Evolutionary conservation across 2,113 vertebrate genomes (phyloP).

Genomic region (Xiphorhynchus elegans): DNA sequence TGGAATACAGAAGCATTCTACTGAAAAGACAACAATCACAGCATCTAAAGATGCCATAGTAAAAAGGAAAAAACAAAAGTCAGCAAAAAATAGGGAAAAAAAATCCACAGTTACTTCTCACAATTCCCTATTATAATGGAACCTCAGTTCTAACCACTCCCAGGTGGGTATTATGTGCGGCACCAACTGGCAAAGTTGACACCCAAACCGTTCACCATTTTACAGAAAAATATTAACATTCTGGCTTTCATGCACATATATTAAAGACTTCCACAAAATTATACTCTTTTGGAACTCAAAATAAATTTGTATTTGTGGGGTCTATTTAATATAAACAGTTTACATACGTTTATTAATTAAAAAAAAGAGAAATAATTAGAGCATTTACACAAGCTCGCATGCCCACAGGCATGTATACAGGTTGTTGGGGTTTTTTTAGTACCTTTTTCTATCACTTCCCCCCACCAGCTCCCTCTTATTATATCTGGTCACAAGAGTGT

Average conservation of each 20-base stretch:
- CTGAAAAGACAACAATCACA: neutral
- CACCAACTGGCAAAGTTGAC: neutral
- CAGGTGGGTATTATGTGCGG: neutral
- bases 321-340: neutral
- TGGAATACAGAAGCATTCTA: neutral
- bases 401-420: neutral
- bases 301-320: neutral
- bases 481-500: neutral
- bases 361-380: neutral
- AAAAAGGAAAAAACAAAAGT: neutral
- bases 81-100: neutral
- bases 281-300: neutral
- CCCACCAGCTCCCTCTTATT: neutral
- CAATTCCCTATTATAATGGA: neutral
- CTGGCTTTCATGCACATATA: neutral
- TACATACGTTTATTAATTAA: neutral
- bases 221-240: neutral
- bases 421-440: neutral
- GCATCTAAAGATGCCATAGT: neutral
- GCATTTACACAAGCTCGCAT: neutral
- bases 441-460: neutral
- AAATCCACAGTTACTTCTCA: neutral
- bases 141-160: neutral
- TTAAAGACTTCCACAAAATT: neutral
- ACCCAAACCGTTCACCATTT: neutral